These are phyloP conservation scores for Probosciger aterrimus DNA, from an alignment of 2,113 vertebrate species.

Conservation along the genomic window DNA sequence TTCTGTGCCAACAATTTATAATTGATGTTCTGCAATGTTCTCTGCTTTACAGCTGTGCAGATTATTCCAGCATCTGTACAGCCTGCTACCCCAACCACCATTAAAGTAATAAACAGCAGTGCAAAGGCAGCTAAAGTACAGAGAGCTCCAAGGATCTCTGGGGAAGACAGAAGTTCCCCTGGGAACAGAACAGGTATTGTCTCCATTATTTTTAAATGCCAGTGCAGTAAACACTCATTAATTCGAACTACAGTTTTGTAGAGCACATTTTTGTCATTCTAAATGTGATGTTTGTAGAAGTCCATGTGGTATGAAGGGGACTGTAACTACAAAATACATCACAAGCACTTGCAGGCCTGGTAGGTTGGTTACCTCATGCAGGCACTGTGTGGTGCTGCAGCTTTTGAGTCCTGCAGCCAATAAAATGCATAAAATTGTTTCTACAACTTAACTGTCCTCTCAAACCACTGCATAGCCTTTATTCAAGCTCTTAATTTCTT, in stretches of 20 bases:
- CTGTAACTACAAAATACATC: background rate
- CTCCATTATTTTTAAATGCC: background rate
- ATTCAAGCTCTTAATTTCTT: background rate
- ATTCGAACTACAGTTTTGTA: background rate
- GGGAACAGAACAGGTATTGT: constrained; percentile 95
- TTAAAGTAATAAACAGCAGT: constrained; percentile 88
- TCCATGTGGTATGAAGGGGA: background rate
- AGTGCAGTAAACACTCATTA: background rate
- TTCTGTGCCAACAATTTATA: constrained; percentile 12
- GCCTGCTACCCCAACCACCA: constrained; percentile 85
- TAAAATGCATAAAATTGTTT: background rate
- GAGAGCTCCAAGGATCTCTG: constrained; percentile 93
- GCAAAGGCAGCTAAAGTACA: constrained; percentile 91
- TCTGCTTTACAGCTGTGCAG: constrained; percentile 84
- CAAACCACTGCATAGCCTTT: background rate
- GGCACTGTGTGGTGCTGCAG: background rate
- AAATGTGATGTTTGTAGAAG: background rate
- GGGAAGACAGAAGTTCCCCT: constrained; percentile 96
- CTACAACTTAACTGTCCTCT: background rate
- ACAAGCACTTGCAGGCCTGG: background rate
- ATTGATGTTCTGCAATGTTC: constrained; percentile 6
- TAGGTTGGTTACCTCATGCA: background rate
- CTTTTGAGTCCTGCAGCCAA: background rate
- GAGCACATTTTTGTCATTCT: background rate
- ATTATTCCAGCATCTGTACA: constrained; percentile 95